phyloP scores from a whole-genome alignment of 2,113 vertebrate species.

The Litocranius walleri region DNA sequence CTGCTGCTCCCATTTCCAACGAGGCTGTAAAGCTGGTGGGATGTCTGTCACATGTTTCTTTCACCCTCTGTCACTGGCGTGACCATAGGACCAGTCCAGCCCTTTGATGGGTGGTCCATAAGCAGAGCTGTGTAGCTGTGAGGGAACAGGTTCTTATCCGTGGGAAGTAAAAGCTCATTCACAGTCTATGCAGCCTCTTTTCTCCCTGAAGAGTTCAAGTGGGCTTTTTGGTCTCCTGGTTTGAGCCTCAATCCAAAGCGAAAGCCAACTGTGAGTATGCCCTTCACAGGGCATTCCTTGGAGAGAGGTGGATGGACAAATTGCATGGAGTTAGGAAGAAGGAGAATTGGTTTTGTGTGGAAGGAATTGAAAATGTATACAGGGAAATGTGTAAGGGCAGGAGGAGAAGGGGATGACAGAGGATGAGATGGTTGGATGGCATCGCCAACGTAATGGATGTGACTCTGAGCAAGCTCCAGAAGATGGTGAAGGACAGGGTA shows the following conservation, averaged over 20 bases:
- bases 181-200: not conserved
- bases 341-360: not conserved
- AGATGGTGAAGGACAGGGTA: not conserved
- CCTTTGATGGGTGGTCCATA: not conserved
- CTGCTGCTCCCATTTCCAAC: not conserved
- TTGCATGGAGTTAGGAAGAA: not conserved
- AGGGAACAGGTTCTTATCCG: not conserved
- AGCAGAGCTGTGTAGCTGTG: rapidly evolving
- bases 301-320: not conserved
- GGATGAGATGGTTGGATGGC: not conserved
- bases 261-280: rapidly evolving
- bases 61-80: rapidly evolving
- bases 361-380: not conserved
- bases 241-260: not conserved
- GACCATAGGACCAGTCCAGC: not conserved
- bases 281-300: not conserved
- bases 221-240: not conserved
- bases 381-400: not conserved
- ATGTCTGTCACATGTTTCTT: too few species aligned
- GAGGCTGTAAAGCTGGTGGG: not conserved
- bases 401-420: not conserved
- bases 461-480: not conserved
- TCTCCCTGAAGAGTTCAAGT: not conserved
- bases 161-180: not conserved
- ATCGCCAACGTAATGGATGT: not conserved